phyloP scores from a whole-genome alignment of 1,140 invertebrate genomes.

The Melanaphis sacchari region DNA sequence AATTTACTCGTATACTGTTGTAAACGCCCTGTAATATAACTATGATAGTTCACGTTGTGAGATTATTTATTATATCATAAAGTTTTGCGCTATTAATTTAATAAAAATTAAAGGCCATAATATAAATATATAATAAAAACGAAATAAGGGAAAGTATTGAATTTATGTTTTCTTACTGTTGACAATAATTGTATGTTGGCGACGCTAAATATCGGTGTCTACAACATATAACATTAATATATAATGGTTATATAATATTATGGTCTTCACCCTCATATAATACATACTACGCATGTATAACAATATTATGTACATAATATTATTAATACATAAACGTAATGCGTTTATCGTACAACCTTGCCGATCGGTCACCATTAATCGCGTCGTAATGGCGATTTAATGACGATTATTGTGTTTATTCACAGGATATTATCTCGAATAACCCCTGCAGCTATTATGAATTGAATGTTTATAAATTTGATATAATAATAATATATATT shows the following conservation, averaged over 20 bases:
- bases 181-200: neutral
- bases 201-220: neutral
- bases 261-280: neutral
- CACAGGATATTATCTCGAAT: neutral
- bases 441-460: neutral
- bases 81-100: neutral
- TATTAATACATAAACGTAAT: slow-evolving; percentile 2
- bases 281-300: neutral
- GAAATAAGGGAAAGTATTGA: neutral
- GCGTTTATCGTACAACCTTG: slow-evolving; percentile 39
- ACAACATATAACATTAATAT: neutral
- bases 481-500: neutral
- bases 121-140: neutral
- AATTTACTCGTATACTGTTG: neutral
- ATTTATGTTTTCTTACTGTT: neutral
- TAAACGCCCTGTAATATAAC: neutral
- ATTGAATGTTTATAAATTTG: neutral
- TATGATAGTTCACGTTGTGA: neutral
- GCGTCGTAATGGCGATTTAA: slow-evolving; percentile 38
- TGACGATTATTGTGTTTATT: slow-evolving; percentile 38
- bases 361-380: neutral
- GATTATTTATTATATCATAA: too few species aligned
- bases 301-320: neutral
- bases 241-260: neutral
- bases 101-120: neutral